Conservation (phyloP, 2,888 invertebrate genomes). For the Andrena hattorfiana region DNA sequence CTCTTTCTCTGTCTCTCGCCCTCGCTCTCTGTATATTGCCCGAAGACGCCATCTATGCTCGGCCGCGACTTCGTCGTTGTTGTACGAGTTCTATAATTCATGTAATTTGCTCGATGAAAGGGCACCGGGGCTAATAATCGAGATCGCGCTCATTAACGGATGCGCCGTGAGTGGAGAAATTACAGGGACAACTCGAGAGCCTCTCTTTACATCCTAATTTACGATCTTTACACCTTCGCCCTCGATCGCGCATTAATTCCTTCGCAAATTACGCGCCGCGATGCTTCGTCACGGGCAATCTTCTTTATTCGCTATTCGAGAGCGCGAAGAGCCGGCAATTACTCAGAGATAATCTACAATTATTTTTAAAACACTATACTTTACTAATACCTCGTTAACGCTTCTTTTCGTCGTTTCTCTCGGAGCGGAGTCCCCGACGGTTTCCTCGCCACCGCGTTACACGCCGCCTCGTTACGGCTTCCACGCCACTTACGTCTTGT, state of each 20-base stretch:
- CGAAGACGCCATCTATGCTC: slow-evolving; percentile 44
- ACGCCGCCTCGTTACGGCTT: slow-evolving; percentile 22
- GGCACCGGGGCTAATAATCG: slow-evolving; percentile 29
- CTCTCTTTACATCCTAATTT: neutral
- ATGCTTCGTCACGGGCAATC: slow-evolving; percentile 5
- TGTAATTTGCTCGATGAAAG: slow-evolving; percentile 33
- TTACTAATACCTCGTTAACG: slow-evolving; percentile 15
- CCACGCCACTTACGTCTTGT: slow-evolving; percentile 44
- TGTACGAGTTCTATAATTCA: slow-evolving; percentile 32
- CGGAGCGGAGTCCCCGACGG: neutral
- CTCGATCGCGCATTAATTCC: slow-evolving; percentile 30
- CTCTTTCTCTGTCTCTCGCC: neutral
- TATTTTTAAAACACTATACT: slow-evolving; percentile 21
- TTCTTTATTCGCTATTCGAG: slow-evolving; percentile 9
- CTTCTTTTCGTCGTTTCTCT: slow-evolving; percentile 1
- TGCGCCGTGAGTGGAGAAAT: slow-evolving; percentile 17
- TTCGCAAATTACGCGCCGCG: slow-evolving; percentile 41
- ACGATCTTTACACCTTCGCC: slow-evolving; percentile 24
- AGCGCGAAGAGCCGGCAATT: slow-evolving; percentile 15
- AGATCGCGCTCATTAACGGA: slow-evolving; percentile 16
- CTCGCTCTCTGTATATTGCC: slow-evolving; percentile 37
- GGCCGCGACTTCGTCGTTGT: slow-evolving; percentile 30
- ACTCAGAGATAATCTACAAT: slow-evolving; percentile 40
- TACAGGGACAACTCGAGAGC: slow-evolving; percentile 30
- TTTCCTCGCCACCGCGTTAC: slow-evolving; percentile 27